phyloP scores from a whole-genome alignment of 2,888 invertebrate species.

The Nymphalis polychloros region DNA sequence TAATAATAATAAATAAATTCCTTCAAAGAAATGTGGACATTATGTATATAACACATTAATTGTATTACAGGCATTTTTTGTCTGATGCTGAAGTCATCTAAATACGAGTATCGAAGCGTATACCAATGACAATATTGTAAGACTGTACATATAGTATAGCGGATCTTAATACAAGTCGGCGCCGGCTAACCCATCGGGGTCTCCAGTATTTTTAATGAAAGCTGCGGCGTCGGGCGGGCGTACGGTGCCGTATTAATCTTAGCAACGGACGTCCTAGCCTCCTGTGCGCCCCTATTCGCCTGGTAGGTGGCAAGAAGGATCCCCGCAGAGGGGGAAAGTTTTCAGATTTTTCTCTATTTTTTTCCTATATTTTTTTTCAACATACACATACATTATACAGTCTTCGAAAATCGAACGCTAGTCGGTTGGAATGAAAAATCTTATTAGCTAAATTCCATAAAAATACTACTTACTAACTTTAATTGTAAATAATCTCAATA shows the following conservation, averaged over 20 bases:
- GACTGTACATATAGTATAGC: conserved; percentile 29
- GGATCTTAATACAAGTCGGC: conserved; percentile 48
- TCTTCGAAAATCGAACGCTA: conserved; percentile 68
- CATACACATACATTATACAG: conserved; percentile 70
- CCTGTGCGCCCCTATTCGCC: conserved; percentile 67
- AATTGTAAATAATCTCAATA: neutral
- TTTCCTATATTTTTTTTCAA: conserved; percentile 54
- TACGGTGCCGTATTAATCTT: conserved; percentile 78
- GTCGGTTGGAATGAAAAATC: conserved; percentile 49
- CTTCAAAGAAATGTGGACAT: no score
- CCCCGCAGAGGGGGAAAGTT: conserved; percentile 64
- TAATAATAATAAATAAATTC: no score
- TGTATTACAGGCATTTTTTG: no score
- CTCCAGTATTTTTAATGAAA: conserved; percentile 76
- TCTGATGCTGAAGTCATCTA: neutral
- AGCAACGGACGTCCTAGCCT: conserved; percentile 59
- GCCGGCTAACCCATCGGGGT: conserved; percentile 57
- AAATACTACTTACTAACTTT: no score
- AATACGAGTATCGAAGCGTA: conserved; percentile 6
- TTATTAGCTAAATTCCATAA: neutral
- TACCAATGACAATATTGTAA: conserved; percentile 17
- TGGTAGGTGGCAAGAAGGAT: conserved; percentile 72
- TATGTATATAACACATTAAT: no score
- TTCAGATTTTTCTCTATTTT: conserved; percentile 67
- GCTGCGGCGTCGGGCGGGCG: conserved; percentile 74